Base-by-base conservation (phyloP, 2,888 invertebrate species). In the Acrobasis consociella region DNA sequence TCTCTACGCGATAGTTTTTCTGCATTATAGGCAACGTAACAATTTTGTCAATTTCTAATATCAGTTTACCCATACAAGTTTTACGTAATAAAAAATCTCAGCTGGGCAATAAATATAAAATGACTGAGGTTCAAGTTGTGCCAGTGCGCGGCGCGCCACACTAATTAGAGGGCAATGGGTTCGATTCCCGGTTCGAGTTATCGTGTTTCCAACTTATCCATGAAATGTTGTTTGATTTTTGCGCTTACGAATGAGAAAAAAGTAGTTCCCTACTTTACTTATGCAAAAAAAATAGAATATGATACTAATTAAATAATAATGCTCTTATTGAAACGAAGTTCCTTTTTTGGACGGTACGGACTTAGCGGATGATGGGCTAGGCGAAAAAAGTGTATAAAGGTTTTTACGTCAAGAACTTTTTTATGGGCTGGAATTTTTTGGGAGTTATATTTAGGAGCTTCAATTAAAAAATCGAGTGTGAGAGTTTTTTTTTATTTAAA, bases 91-190 rank as follows among this genome's bases (percentile, higher is more conserved):
- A 75, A 69, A 68, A 65, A 62, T 65, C 56, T 64, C 69, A 66
- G 63, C 72, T 62, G 58, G 62, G 74, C 81, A 82, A 87, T 87
- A 87, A 86, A 89, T 85, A 82, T 72, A 75, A 75, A 86, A 88
- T 86, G 87, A 88, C 87, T 88, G 87, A 83, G 87, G 81, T 73
- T 70, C 11, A 56, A 16, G 56, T 56, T 39, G 80, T 86, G 83
- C 85, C 87, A 87, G 82, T 74, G 66, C 75, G 77, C 75, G 72
- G 80, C 68, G 78, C 63, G 67, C 67, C n/a, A 66, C 64, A 65
- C 80, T 88, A 86, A 88, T 89, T 86, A 86, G 78, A 85, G 72
- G 71, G 69, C 70, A 62, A 22, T 73, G 66, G 74, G 73, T 75
- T 81, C 74, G 75, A 70, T 64, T 75, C 78, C 77, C 73, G 67